Conservation (phyloP, 2,113 vertebrate genomes). For the Saguinus midas region DNA sequence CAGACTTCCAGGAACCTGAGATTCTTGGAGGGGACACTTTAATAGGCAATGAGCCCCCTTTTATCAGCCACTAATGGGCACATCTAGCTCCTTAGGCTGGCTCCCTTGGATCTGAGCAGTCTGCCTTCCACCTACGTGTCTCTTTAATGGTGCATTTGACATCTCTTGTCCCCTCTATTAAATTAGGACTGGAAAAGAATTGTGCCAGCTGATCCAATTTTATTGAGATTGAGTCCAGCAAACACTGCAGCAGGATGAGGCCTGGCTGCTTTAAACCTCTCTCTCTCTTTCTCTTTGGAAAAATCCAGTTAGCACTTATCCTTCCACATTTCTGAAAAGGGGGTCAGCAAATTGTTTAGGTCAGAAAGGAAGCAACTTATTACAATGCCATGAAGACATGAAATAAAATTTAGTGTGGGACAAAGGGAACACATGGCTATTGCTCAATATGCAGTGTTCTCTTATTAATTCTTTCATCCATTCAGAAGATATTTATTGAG, state of each 20-base stretch:
- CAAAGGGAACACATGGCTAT: neutral
- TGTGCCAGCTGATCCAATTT: neutral
- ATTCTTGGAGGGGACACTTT: neutral
- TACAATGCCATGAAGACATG: neutral
- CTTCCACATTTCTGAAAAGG: neutral
- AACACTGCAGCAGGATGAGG: neutral
- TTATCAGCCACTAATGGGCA: conserved; percentile 14
- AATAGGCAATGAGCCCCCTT: neutral
- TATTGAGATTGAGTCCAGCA: neutral
- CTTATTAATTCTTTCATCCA: conserved; percentile 18
- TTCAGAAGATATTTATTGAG: conserved; percentile 8
- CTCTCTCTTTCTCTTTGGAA: neutral
- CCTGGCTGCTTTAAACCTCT: neutral
- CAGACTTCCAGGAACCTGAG: neutral
- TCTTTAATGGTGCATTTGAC: neutral
- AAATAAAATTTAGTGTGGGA: conserved; percentile 31
- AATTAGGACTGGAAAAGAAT: conserved; percentile 7
- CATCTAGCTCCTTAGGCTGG: neutral
- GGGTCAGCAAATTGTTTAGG: neutral
- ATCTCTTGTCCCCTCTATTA: neutral
- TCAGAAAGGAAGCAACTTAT: conserved; percentile 10
- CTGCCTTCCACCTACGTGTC: neutral
- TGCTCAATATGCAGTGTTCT: neutral
- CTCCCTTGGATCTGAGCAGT: neutral
- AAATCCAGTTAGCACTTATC: neutral